These are phyloP conservation scores for Meloidogyne chitwoodi DNA, from an alignment of 1,140 invertebrate genomes.

Conservation along the genomic window DNA sequence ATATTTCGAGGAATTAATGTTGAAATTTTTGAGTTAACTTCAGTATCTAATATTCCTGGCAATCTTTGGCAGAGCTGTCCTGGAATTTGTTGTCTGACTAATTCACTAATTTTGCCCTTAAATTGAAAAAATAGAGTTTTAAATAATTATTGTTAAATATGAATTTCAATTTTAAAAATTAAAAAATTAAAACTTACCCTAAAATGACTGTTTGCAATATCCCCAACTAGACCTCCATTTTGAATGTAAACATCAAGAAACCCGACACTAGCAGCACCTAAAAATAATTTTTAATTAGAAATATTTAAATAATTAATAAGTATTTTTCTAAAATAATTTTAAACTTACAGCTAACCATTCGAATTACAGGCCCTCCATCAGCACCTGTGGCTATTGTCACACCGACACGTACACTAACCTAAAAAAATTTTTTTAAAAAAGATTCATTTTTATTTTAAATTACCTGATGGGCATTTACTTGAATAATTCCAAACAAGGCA, in stretches of 20 bases:
- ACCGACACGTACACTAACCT: slow-evolving; percentile 41
- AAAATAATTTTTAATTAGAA: neutral
- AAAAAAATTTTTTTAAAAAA: neutral
- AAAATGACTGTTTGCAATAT: slow-evolving; percentile 58
- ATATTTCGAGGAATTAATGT: slow-evolving; percentile 47
- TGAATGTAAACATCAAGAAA: slow-evolving; percentile 59
- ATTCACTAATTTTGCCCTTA: slow-evolving; percentile 45
- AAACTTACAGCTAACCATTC: slow-evolving; percentile 42
- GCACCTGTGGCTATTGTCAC: slow-evolving; percentile 42
- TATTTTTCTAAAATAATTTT: neutral
- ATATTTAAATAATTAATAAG: neutral
- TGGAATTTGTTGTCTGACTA: slow-evolving; percentile 47
- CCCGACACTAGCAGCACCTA: slow-evolving; percentile 34
- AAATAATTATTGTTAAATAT: too few relatives aligned
- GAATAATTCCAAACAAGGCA: slow-evolving; percentile 52
- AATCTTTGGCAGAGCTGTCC: slow-evolving; percentile 46
- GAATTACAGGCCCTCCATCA: slow-evolving; percentile 40
- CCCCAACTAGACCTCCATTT: slow-evolving; percentile 57
- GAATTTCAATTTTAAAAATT: neutral
- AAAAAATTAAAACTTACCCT: slow-evolving; percentile 27
- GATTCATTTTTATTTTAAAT: neutral
- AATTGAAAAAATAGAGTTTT: slow-evolving; percentile 14
- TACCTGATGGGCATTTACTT: slow-evolving; percentile 56
- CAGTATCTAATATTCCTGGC: slow-evolving; percentile 46
- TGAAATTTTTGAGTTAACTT: slow-evolving; percentile 52